phyloP scores from a whole-genome alignment of 2,888 invertebrate species.

The Pterostichus niger region DNA sequence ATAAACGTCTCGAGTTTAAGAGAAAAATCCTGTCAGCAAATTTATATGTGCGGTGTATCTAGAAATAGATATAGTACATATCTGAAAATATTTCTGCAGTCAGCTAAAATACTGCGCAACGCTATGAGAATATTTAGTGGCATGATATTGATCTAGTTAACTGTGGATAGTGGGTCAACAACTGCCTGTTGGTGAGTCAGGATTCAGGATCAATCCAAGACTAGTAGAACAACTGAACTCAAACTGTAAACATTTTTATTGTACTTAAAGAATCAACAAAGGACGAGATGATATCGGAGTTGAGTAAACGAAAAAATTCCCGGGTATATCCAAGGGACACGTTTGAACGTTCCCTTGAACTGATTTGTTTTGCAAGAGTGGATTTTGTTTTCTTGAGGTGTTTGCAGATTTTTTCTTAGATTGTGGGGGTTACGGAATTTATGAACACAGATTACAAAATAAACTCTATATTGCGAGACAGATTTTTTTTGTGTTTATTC shows the following conservation, averaged over 20 bases:
- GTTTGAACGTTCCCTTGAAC: slow-evolving; percentile 6
- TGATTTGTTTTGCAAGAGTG: slow-evolving; percentile 40
- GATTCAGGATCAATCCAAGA: slow-evolving; percentile 1
- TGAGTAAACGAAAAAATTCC: slow-evolving; percentile 53
- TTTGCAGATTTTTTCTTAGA: slow-evolving; percentile 26
- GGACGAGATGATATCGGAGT: neutral
- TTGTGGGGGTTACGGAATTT: neutral
- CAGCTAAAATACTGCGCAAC: slow-evolving; percentile 52
- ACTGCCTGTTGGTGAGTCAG: slow-evolving; percentile 44
- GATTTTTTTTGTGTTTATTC: neutral
- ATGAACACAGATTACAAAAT: slow-evolving; percentile 17
- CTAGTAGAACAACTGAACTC: neutral
- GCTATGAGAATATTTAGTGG: slow-evolving; percentile 57
- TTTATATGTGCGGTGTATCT: slow-evolving; percentile 20
- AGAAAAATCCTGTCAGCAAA: slow-evolving; percentile 48
- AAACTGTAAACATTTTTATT: slow-evolving; percentile 39
- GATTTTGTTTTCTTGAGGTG: slow-evolving; percentile 46
- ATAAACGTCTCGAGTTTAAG: slow-evolving; percentile 5
- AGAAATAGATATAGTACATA: slow-evolving; percentile 29
- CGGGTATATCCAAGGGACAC: neutral
- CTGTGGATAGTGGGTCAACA: slow-evolving; percentile 54
- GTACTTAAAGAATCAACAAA: slow-evolving; percentile 51
- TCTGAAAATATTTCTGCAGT: slow-evolving; percentile 43
- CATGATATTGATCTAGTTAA: slow-evolving; percentile 57
- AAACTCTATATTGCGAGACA: neutral